phyloP scores from a whole-genome alignment of 2,797 vertebrate genomes.

The Eutrigla gurnardus region DNA sequence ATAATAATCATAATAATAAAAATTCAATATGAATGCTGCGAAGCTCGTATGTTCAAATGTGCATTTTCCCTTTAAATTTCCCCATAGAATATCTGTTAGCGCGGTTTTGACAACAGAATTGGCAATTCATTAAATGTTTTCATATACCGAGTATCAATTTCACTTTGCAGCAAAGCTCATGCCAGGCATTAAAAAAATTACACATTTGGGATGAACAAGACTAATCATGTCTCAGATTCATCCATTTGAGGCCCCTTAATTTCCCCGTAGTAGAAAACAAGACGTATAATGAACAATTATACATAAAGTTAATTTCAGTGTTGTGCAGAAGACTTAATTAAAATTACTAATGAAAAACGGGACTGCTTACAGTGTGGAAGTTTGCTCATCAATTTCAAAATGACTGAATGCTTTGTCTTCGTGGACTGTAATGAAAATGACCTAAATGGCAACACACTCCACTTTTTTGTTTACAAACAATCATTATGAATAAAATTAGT shows the following conservation, averaged over 20 bases:
- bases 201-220: conserved; percentile 85
- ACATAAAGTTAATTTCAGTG: conserved; percentile 88
- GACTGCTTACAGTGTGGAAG: conserved; percentile 80
- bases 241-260: conserved; percentile 87
- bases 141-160: conserved; percentile 84
- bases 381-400: conserved; percentile 84
- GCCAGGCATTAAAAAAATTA: conserved; percentile 85
- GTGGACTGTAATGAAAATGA: conserved; percentile 83
- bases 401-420: conserved; percentile 77
- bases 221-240: conserved; percentile 87
- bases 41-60: conserved; percentile 50
- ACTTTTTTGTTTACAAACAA: conserved; percentile 79
- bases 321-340: conserved; percentile 88
- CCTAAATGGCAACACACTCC: conserved; percentile 71
- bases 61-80: conserved; percentile 71
- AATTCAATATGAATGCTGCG: conserved; percentile 41
- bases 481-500: conserved; percentile 72
- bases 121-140: conserved; percentile 87
- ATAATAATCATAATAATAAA: conserved; percentile 31
- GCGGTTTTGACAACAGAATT: conserved; percentile 83
- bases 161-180: conserved; percentile 81
- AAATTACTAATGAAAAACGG: conserved; percentile 88
- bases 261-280: conserved; percentile 87
- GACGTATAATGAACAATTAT: conserved; percentile 89
- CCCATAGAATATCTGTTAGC: conserved; percentile 78